phyloP scores from a whole-genome alignment of 92 coral and sea anemone species.

The Porites rus region DNA sequence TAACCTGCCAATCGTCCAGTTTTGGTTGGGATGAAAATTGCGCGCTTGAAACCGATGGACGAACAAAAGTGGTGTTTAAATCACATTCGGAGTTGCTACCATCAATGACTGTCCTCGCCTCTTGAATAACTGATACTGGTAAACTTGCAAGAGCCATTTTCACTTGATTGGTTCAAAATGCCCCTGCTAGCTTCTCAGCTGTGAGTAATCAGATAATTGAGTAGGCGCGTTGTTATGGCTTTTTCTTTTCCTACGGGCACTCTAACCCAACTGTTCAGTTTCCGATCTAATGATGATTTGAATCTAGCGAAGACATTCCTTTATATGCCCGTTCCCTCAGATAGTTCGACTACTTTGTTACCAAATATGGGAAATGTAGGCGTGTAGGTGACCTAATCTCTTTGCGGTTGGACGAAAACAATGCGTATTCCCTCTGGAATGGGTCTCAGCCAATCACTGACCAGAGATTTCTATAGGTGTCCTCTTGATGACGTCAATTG shows the following conservation, averaged over 20 bases:
- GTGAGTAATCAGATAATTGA: slow-evolving; percentile 43
- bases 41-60: slow-evolving; percentile 52
- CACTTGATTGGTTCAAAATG: slow-evolving; percentile 27
- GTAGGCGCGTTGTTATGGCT: slow-evolving; percentile 26
- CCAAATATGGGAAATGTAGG: slow-evolving; percentile 84
- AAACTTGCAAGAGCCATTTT: slow-evolving; percentile 81
- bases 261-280: slow-evolving; percentile 19
- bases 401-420: slow-evolving; percentile 69
- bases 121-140: slow-evolving; percentile 86
- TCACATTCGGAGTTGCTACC: slow-evolving; percentile 34
- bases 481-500: slow-evolving; percentile 76
- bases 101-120: slow-evolving; percentile 82
- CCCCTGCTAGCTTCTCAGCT: slow-evolving; percentile 28
- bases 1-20: slow-evolving; percentile 85
- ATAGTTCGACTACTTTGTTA: slow-evolving; percentile 42
- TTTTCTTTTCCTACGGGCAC: slow-evolving; percentile 20
- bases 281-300: slow-evolving; percentile 41
- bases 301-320: slow-evolving; percentile 24
- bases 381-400: slow-evolving; percentile 72
- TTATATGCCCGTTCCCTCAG: slow-evolving; percentile 26
- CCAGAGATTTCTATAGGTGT: slow-evolving; percentile 20
- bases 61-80: slow-evolving; percentile 62
- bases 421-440: slow-evolving; percentile 71
- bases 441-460: slow-evolving; percentile 69
- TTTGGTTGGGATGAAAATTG: slow-evolving; percentile 44